Conservation (phyloP, 1,140 invertebrate species). For the Alviniconcha marisindica region DNA sequence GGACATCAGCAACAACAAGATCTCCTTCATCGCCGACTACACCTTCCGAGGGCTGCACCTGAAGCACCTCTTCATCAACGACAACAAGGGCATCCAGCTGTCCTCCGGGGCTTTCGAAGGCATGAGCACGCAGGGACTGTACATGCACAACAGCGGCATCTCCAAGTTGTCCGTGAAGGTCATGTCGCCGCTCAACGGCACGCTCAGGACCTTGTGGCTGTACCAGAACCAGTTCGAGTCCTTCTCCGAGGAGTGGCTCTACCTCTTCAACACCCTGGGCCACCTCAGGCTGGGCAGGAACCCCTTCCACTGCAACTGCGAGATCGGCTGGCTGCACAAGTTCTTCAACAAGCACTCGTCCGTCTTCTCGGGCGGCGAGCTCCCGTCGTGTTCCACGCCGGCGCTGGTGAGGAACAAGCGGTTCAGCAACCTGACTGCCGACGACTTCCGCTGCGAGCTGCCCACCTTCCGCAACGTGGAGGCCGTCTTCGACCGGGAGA, state of each 20-base stretch:
- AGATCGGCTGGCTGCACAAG: conserved; percentile 69
- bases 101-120: conserved; percentile 68
- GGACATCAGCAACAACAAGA: conserved; percentile 73
- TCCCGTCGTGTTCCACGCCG: conserved; percentile 67
- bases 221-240: conserved; percentile 70
- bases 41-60: conserved; percentile 72
- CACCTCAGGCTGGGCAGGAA: conserved; percentile 72
- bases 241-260: conserved; percentile 62
- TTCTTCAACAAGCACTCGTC: conserved; percentile 59
- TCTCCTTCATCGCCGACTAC: conserved; percentile 67
- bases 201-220: conserved; percentile 70
- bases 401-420: conserved; percentile 54
- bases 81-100: conserved; percentile 70
- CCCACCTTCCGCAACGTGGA: conserved; percentile 74
- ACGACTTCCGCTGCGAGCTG: conserved; percentile 72
- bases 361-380: conserved; percentile 63
- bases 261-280: conserved; percentile 66
- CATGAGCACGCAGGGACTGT: conserved; percentile 70
- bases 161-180: conserved; percentile 64
- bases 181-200: conserved; percentile 69
- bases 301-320: conserved; percentile 74
- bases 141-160: conserved; percentile 72
- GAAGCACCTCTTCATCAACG: conserved; percentile 73
- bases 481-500: conserved; percentile 63
- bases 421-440: conserved; percentile 62